These are phyloP conservation scores for Calephelis perditalis DNA, from an alignment of 2,888 invertebrate genomes.

Conservation along the genomic window DNA sequence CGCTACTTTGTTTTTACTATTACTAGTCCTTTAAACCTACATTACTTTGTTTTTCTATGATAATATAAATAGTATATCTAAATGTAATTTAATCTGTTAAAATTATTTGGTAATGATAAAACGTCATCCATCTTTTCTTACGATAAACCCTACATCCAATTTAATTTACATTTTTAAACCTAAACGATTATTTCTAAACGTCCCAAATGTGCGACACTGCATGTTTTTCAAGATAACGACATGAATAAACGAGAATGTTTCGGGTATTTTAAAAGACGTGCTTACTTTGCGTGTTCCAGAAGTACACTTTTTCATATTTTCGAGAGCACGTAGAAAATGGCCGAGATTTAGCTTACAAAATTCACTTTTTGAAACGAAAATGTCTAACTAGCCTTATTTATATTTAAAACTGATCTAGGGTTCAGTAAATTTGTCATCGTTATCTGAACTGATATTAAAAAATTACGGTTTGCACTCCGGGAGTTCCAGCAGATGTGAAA, in stretches of 20 bases:
- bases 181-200: background rate
- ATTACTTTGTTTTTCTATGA: too few species aligned
- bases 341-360: slow-evolving; percentile 5
- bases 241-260: slow-evolving; percentile 21
- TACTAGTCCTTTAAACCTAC: too few species aligned
- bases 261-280: slow-evolving; percentile 22
- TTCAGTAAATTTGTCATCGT: too few species aligned
- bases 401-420: background rate
- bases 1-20: too few species aligned
- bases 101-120: too few species aligned
- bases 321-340: slow-evolving; percentile 5
- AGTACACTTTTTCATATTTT: slow-evolving; percentile 5
- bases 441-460: too few species aligned
- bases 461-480: too few species aligned
- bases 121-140: too few species aligned
- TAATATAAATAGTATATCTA: too few species aligned
- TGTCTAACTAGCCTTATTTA: background rate
- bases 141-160: background rate
- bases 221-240: slow-evolving; percentile 29
- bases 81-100: too few species aligned
- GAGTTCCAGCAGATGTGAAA: too few species aligned
- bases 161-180: background rate
- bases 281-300: slow-evolving; percentile 8
- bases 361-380: background rate
- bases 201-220: slow-evolving; percentile 21